A percentile compares a stretch with the other conserved stretches of the same genome.
phyloP scores from a whole-genome alignment of 2,888 invertebrate species.

The Mimachlamys varia region DNA sequence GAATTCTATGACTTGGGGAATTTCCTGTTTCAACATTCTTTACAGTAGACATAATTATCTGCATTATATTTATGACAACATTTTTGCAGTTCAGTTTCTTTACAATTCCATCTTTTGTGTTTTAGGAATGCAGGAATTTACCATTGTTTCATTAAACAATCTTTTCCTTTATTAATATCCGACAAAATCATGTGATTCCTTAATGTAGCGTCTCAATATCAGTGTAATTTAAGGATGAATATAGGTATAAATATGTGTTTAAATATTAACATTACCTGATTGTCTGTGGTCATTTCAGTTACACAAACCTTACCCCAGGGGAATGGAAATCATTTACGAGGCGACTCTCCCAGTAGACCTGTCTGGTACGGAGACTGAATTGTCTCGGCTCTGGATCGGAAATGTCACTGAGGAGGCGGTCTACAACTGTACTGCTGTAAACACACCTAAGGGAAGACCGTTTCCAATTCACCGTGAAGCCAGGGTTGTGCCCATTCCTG shows the following conservation, averaged over 20 bases:
- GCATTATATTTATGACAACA: no score
- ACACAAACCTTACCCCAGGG: background rate
- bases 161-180: background rate
- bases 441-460: background rate
- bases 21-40: background rate
- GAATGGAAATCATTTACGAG: slow-evolving; percentile 16
- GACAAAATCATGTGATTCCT: no score
- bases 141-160: background rate
- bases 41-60: background rate
- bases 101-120: no score
- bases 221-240: no score
- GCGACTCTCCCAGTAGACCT: background rate
- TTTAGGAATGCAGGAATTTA: no score
- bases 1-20: background rate
- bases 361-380: background rate
- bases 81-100: no score
- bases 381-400: slow-evolving; percentile 1
- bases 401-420: background rate
- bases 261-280: background rate
- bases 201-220: background rate
- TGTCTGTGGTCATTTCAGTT: background rate
- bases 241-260: background rate
- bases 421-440: background rate
- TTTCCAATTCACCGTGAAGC: background rate
- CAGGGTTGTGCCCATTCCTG: background rate